Conservation (phyloP, 2,113 vertebrate species). For the Scalopus aquaticus region DNA sequence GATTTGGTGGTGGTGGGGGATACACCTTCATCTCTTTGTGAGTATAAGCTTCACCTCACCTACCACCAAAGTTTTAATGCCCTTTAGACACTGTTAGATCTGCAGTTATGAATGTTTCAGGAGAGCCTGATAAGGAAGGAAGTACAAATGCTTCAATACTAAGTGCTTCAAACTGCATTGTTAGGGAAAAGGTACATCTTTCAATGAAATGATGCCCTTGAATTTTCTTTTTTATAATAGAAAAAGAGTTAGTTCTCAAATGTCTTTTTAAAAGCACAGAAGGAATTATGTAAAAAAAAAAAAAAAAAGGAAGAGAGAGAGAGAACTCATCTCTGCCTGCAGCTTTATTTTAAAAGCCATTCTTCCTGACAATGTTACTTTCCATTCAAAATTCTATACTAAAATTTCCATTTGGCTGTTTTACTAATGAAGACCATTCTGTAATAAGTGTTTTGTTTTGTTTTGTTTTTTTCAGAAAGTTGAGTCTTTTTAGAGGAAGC, state of each 20-base stretch:
- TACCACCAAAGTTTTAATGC: not conserved
- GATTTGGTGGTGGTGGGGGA: too few relatives aligned
- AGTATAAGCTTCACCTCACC: too few relatives aligned
- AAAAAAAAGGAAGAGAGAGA: too few relatives aligned
- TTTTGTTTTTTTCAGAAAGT: slow-evolving; percentile 12
- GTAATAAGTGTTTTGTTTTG: not conserved
- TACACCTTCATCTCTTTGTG: too few relatives aligned
- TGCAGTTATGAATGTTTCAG: not conserved
- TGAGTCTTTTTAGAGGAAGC: not conserved
- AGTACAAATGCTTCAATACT: not conserved
- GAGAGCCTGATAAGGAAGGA: not conserved
- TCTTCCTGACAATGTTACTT: slow-evolving; percentile 37
- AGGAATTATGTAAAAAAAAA: not conserved
- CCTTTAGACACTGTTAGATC: not conserved
- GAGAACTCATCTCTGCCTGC: not conserved
- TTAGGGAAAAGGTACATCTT: not conserved
- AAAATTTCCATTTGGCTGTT: slow-evolving; percentile 23
- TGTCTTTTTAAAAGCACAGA: slow-evolving; percentile 33
- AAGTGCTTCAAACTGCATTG: slow-evolving; percentile 11
- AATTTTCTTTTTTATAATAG: not conserved
- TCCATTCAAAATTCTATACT: slow-evolving; percentile 47
- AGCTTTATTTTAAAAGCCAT: slow-evolving; percentile 41
- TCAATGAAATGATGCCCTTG: slow-evolving; percentile 13
- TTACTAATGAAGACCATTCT: slow-evolving; percentile 22
- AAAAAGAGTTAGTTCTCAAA: slow-evolving; percentile 32